These are phyloP conservation scores for Pherbina coryleti DNA, from an alignment of 2,888 invertebrate species.

Conservation along the genomic window DNA sequence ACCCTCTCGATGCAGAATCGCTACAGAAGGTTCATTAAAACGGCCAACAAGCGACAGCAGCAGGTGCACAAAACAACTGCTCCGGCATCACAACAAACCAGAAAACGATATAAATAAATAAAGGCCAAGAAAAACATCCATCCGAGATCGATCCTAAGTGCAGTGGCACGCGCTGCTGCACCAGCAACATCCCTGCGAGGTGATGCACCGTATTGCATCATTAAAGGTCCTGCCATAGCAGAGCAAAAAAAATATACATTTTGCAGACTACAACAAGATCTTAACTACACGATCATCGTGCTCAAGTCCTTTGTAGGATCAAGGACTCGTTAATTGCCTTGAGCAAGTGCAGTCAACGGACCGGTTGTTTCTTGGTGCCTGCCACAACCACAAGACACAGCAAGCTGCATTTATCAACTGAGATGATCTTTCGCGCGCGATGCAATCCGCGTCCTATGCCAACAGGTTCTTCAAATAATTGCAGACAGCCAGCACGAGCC, in stretches of 20 bases:
- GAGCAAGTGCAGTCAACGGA: slow-evolving; percentile 27
- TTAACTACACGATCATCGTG: neutral
- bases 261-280: no score
- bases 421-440: slow-evolving; percentile 34
- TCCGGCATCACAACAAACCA: slow-evolving; percentile 9
- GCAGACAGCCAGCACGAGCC: slow-evolving; percentile 36
- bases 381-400: slow-evolving; percentile 25
- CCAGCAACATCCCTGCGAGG: slow-evolving; percentile 2
- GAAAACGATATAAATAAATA: neutral
- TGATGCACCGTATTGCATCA: slow-evolving; percentile 14
- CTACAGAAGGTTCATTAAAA: slow-evolving; percentile 2
- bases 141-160: neutral
- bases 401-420: slow-evolving; percentile 49
- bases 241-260: neutral
- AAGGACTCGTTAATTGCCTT: slow-evolving; percentile 29
- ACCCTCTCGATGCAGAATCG: slow-evolving; percentile 9
- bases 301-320: slow-evolving; percentile 10
- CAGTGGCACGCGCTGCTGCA: slow-evolving; percentile 23
- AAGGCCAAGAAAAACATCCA: slow-evolving; percentile 5
- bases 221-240: neutral
- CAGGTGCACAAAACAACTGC: slow-evolving; percentile 37
- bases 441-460: neutral
- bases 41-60: neutral
- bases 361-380: neutral
- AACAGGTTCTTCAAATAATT: slow-evolving; percentile 13